These are phyloP conservation scores for Diadumene lineata DNA, from an alignment of 92 coral and sea anemone species.

Conservation along the genomic window DNA sequence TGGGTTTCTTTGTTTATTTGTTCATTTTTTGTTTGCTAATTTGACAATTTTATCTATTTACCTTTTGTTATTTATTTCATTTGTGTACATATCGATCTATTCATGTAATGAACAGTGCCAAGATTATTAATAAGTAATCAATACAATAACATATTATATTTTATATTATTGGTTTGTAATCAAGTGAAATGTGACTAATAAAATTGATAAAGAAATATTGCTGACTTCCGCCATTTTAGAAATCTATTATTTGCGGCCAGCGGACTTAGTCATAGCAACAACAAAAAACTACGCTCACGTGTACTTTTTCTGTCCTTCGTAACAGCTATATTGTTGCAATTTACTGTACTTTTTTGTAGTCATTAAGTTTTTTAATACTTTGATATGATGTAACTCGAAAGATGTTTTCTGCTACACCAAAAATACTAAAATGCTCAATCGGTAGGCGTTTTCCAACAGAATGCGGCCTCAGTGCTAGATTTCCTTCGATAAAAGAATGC, in stretches of 20 bases:
- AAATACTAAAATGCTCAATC: conserved; percentile 33
- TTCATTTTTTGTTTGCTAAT: neutral
- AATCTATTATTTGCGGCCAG: neutral
- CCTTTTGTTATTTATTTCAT: no score
- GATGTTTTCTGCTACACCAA: conserved; percentile 32
- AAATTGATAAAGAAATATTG: no score
- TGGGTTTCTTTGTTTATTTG: no score
- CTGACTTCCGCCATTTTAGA: neutral
- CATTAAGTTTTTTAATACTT: no score
- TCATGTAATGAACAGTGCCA: no score
- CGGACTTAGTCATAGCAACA: neutral
- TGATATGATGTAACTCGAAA: no score
- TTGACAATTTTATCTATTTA: neutral
- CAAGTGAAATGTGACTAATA: no score
- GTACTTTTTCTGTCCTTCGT: neutral
- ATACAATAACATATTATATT: no score
- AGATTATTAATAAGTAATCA: neutral
- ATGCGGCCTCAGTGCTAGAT: conserved; percentile 39
- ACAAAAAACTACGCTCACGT: neutral
- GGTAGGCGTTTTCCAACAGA: conserved; percentile 25
- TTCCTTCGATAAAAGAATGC: conserved; percentile 29
- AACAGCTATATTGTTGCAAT: neutral
- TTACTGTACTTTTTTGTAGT: neutral
- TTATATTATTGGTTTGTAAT: neutral
- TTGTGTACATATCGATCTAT: no score